These are phyloP conservation scores for Eurois occulta DNA, from an alignment of 2,888 invertebrate genomes.

Conservation along the genomic window DNA sequence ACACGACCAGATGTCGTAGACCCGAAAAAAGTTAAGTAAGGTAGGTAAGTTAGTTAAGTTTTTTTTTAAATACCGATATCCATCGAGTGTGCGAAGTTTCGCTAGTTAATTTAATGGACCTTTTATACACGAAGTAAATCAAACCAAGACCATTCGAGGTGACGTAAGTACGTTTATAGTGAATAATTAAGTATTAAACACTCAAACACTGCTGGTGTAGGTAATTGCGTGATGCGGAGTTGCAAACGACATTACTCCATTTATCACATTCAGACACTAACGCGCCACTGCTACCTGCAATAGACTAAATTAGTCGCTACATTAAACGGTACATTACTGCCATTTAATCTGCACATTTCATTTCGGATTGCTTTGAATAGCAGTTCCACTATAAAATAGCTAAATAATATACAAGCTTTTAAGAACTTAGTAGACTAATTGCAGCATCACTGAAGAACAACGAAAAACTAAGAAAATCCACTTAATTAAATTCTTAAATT, in stretches of 20 bases:
- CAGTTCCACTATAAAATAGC: neutral
- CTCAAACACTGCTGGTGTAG: too few species aligned
- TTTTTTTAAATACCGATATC: neutral
- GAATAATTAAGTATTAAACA: constrained; percentile 45
- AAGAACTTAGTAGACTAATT: neutral
- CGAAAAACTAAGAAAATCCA: neutral
- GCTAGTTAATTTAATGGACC: neutral
- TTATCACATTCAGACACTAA: constrained; percentile 19
- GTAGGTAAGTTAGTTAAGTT: too few species aligned
- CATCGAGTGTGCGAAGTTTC: neutral
- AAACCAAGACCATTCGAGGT: neutral
- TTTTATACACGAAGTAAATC: neutral
- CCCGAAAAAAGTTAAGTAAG: too few species aligned
- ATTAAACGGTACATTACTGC: constrained; percentile 7
- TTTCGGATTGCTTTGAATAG: neutral
- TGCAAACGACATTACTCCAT: constrained; percentile 35
- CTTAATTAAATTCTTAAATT: neutral
- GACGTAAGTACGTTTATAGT: constrained; percentile 16
- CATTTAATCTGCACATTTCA: neutral
- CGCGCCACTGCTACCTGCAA: constrained; percentile 6
- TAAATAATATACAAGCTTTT: neutral
- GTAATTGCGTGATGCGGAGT: constrained; percentile 33
- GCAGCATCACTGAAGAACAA: neutral
- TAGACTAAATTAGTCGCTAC: constrained; percentile 23
- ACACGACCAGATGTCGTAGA: neutral